A percentile compares a stretch with the other conserved stretches of the same genome.
These are phyloP conservation scores for Xanthorhoe spadicearia DNA, from an alignment of 2,888 invertebrate species.

Conservation along the genomic window DNA sequence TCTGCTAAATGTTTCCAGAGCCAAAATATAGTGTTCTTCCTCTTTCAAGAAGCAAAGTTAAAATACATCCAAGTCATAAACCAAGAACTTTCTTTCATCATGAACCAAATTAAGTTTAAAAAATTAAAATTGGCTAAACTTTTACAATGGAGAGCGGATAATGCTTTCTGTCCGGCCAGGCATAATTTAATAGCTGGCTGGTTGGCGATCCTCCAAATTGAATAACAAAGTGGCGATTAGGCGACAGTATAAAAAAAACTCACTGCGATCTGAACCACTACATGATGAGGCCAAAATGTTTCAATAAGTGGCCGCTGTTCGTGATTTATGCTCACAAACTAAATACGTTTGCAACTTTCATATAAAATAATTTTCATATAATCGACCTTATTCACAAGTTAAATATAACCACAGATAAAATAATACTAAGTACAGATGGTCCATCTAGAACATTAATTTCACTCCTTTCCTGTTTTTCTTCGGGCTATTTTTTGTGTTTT, in stretches of 20 bases:
- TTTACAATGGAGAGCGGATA: slow-evolving; percentile 46
- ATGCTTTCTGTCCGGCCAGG: slow-evolving; percentile 46
- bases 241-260: slow-evolving; percentile 54
- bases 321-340: neutral
- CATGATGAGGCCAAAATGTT: slow-evolving; percentile 11
- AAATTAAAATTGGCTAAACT: slow-evolving; percentile 38
- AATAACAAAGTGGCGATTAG: slow-evolving; percentile 74
- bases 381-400: too few relatives aligned
- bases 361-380: too few relatives aligned
- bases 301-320: neutral
- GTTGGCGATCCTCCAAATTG: slow-evolving; percentile 71
- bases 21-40: slow-evolving; percentile 5
- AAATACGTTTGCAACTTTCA: too few relatives aligned
- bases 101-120: slow-evolving; percentile 35
- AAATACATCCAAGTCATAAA: slow-evolving; percentile 24
- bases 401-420: too few relatives aligned
- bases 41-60: slow-evolving; percentile 11
- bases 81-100: slow-evolving; percentile 29
- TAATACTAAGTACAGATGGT: too few relatives aligned
- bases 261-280: slow-evolving; percentile 9
- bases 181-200: slow-evolving; percentile 63
- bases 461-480: too few relatives aligned
- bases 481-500: too few relatives aligned
- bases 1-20: neutral
- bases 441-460: too few relatives aligned